Base-by-base conservation (phyloP, 2,888 invertebrate species). In the Oeneis ivallda region DNA sequence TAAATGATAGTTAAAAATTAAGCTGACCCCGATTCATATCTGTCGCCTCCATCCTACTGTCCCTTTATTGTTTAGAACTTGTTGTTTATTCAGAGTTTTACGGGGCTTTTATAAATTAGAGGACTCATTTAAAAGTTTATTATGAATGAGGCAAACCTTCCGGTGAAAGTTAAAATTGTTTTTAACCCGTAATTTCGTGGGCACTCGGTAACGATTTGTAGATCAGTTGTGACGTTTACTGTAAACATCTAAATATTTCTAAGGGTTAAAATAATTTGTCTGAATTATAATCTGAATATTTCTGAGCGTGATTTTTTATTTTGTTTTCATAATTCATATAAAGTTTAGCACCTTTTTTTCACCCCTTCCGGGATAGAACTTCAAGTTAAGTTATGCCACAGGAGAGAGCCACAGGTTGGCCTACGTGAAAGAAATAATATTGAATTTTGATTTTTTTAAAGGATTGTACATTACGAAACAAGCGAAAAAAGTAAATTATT, bases 51-150 rank as follows among this genome's bases (percentile, higher is more conserved):
- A 52, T 52, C 60, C 50, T 13, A 32, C 49, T 62, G 69, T 70
- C 69, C 67, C 45, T 53, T 65, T 66, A 68, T 68, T 69, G 60
- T 69, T 64, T 47, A 53, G 52, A 71, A 70, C 64, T 71, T 66
- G 17, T 68, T 71, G 70, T 70, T 70, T 68, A 70, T 70, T 66
- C 62, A n/a, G 57, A 63, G 62, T 68, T 71, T 68, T 70, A 52
- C 52, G 45, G 62, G 62, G 59, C 66, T 68, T 70, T 65, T 66
- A 70, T 65, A 71, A 70, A 71, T 71, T 65, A 65, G 57, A 59
- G 61, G 62, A 64, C 57, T 69, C 65, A 68, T 66, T 68, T 63
- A 60, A 66, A 71, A 71, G 66, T 71, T 71, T 70, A 67, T 70
- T 70, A 70, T 67, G 65, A 67, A 70, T 61, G 67, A 41, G 67